Evolutionary conservation across 2,113 vertebrate genomes (phyloP), one percentile per base, ranked within the genome.

Genomic region (Protomyctophum bolini): DNA sequence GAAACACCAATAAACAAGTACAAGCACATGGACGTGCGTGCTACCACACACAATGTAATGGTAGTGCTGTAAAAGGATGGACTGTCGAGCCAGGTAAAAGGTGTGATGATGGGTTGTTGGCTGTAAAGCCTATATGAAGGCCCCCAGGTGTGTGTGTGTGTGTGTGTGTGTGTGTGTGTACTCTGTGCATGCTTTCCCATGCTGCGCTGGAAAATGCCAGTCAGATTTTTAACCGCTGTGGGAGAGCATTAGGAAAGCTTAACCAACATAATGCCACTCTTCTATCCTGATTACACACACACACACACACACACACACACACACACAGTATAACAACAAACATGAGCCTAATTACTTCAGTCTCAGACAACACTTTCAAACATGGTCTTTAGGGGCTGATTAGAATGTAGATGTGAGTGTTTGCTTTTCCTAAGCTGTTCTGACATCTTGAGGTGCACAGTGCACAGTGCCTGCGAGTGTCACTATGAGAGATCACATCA

Each of bases 51-150:
- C 21, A 10, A 68, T 84, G 76, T 70, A 75, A 77, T 70, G 70
- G 66, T 69, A 74, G 83, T 63, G 64, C 76, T 73, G 75, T 75
- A 76, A 83, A 77, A 78, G 70, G 82, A 84, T 76, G 84, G 66
- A 87, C 76, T 81, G 73, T 80, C 12, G 62, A 84, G 79, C 79
- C 89, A 88, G 81, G 79, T 89, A 72, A 84, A 83, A 81, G 66
- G 75, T 76, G 85, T 73, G 81, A 79, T 83, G 88, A 87, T 87
- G 76, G 85, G 77, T 70, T 85, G 77, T 84, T 88, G 86, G 89
- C 84, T 71, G 72, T 73, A 83, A 85, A 87, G 68, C 21, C 33
- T 15, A 8, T 46, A n/a, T 21, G 8, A 15, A 14, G 41, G 81
- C 63, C 50, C 77, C 65, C 70, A 80, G 75, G 70, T 86, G 76